Conservation (phyloP, 2,888 invertebrate species). For the Oasisia sp. region DNA sequence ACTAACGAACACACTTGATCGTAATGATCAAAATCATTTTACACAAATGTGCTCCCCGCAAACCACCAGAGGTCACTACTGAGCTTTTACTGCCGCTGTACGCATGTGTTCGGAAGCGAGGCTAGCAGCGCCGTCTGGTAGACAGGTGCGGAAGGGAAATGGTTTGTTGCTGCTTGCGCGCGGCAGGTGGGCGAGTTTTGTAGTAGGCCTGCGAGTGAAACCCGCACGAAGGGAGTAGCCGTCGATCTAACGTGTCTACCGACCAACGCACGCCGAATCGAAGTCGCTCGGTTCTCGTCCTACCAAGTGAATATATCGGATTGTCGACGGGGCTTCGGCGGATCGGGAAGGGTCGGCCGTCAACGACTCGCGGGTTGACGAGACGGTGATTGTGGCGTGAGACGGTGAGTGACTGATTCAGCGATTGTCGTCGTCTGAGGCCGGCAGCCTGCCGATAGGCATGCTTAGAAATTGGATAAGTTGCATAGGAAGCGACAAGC, state of each 20-base stretch:
- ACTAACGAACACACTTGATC: not conserved
- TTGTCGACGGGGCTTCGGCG: not conserved
- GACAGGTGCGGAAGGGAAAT: not conserved
- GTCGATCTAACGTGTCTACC: not conserved
- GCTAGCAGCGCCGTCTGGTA: constrained; percentile 7
- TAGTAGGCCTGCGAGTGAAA: not conserved
- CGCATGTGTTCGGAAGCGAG: not conserved
- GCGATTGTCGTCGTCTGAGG: not conserved
- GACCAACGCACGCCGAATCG: not conserved
- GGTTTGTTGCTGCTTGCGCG: not conserved
- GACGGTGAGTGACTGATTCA: not conserved
- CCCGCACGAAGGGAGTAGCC: not conserved
- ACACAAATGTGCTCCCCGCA: not conserved
- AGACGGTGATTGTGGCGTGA: not conserved
- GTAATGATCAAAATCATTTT: not conserved
- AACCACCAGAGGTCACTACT: not conserved
- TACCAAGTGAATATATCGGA: not conserved
- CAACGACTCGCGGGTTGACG: not conserved
- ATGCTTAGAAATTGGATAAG: constrained; percentile 13
- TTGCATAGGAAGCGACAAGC: constrained; percentile 12
- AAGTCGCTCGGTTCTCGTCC: not conserved
- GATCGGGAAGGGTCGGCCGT: not conserved
- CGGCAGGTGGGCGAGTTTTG: not conserved
- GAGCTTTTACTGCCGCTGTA: not conserved
- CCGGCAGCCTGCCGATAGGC: not conserved